phyloP scores from a whole-genome alignment of 2,888 invertebrate species.

The Piscicola geometra region DNA sequence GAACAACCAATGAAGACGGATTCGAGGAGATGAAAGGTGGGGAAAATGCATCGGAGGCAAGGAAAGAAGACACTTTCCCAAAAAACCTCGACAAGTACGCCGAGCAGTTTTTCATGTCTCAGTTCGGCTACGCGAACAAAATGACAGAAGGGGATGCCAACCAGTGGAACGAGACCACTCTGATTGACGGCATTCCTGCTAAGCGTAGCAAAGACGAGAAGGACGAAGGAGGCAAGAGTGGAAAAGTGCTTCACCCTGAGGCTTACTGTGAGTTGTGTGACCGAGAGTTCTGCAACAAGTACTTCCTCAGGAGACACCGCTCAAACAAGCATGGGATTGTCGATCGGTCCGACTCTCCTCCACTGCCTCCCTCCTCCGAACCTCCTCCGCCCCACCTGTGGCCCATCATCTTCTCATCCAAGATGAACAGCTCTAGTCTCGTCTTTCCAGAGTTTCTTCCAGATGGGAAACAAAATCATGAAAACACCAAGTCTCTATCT shows the following conservation, averaged over 20 bases:
- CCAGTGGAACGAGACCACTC: conserved; percentile 19
- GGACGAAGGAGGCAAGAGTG: conserved; percentile 5
- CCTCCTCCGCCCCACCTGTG: neutral
- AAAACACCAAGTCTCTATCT: neutral
- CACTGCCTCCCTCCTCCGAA: conserved; percentile 2
- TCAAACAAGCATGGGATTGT: conserved; percentile 90
- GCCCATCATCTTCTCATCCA: neutral
- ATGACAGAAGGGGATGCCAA: neutral
- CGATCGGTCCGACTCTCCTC: conserved; percentile 43
- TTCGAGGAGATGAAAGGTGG: neutral
- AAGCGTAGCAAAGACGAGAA: conserved; percentile 10
- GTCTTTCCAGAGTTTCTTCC: conserved; percentile 20
- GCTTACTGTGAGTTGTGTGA: conserved; percentile 95
- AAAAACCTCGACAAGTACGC: conserved; percentile 21
- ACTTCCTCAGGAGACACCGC: conserved; percentile 94
- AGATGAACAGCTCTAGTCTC: conserved; percentile 6
- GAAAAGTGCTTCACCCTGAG: conserved; percentile 82
- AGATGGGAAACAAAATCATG: neutral
- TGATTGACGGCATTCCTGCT: conserved; percentile 31
- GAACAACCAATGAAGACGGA: too few species aligned
- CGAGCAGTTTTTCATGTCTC: conserved; percentile 28
- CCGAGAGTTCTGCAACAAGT: conserved; percentile 97
- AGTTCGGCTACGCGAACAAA: conserved; percentile 12
- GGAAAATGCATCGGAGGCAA: neutral
- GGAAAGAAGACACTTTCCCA: neutral